Percentiles rank a stretch among this genome's conserved stretches.
Conservation (phyloP, 2,797 vertebrate species). For the Gallinago solitaria region DNA sequence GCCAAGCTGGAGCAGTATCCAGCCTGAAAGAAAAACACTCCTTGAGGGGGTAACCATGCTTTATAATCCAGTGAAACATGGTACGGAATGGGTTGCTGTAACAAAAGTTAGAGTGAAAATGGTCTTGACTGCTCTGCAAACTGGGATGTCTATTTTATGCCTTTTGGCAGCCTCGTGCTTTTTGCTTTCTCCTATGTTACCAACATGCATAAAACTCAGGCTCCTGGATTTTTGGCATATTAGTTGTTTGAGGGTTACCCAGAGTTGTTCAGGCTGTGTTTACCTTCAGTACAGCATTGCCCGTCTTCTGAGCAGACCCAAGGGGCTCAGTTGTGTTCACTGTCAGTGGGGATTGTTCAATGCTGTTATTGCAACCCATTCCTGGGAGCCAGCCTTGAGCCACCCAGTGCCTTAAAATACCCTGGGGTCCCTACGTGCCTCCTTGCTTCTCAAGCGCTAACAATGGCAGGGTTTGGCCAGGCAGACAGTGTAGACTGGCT, state of each 20-base stretch:
- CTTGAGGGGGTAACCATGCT: neutral
- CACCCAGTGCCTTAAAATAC: neutral
- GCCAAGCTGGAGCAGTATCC: neutral
- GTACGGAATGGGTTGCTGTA: neutral
- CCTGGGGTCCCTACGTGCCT: neutral
- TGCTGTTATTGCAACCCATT: neutral
- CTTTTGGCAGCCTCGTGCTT: constrained; percentile 4
- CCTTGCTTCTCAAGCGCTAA: neutral
- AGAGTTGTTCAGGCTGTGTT: neutral
- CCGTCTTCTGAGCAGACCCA: neutral
- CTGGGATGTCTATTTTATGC: neutral
- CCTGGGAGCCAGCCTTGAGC: neutral
- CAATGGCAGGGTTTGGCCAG: neutral
- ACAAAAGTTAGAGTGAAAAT: neutral
- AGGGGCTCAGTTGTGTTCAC: neutral
- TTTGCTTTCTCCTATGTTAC: neutral
- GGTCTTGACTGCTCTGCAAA: neutral
- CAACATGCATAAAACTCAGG: neutral
- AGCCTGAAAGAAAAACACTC: neutral
- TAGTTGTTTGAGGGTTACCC: neutral
- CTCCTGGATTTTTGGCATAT: neutral
- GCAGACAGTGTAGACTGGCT: neutral
- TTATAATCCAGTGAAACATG: neutral
- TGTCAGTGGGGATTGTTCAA: neutral
- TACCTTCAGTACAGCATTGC: neutral